Evolutionary conservation across 1,140 invertebrate genomes (phyloP).

Genomic region (Euborellia annulipes): DNA sequence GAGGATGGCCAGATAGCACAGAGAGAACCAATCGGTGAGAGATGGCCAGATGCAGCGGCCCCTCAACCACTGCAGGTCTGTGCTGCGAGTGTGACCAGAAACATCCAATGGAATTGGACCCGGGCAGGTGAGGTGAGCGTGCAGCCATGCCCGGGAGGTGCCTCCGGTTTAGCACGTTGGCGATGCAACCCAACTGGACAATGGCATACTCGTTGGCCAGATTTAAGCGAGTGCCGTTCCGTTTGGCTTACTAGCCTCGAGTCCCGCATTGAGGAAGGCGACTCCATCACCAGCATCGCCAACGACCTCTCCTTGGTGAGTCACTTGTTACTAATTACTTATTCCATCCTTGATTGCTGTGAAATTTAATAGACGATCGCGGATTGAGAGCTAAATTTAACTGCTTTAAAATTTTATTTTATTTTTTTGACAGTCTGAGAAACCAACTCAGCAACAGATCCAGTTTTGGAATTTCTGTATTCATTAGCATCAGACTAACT

Average conservation of each 20-base stretch:
- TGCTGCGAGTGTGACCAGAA: constrained; percentile 50
- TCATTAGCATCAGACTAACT: too few relatives aligned
- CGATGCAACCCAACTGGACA: constrained; percentile 32
- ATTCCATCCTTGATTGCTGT: neutral
- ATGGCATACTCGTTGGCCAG: constrained; percentile 32
- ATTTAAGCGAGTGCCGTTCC: constrained; percentile 80
- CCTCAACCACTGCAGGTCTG: constrained; percentile 30
- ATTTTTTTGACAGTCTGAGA: too few relatives aligned
- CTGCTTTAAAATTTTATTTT: too few relatives aligned
- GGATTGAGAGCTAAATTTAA: too few relatives aligned
- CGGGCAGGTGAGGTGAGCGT: constrained; percentile 49
- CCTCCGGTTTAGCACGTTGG: constrained; percentile 71
- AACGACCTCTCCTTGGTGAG: constrained; percentile 57
- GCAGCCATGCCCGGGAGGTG: constrained; percentile 76
- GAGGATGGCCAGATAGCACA: too few relatives aligned
- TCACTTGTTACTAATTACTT: constrained; percentile 3
- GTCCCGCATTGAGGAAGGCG: constrained; percentile 53
- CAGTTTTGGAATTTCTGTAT: too few relatives aligned
- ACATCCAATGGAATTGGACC: constrained; percentile 80
- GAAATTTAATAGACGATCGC: too few relatives aligned
- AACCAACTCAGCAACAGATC: too few relatives aligned
- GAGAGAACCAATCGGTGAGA: too few relatives aligned
- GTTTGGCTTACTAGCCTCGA: constrained; percentile 75
- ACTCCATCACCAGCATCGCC: constrained; percentile 57
- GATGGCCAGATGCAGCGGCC: too few relatives aligned